phyloP scores from a whole-genome alignment of 2,113 vertebrate species.

The Bothrops jararaca region DNA sequence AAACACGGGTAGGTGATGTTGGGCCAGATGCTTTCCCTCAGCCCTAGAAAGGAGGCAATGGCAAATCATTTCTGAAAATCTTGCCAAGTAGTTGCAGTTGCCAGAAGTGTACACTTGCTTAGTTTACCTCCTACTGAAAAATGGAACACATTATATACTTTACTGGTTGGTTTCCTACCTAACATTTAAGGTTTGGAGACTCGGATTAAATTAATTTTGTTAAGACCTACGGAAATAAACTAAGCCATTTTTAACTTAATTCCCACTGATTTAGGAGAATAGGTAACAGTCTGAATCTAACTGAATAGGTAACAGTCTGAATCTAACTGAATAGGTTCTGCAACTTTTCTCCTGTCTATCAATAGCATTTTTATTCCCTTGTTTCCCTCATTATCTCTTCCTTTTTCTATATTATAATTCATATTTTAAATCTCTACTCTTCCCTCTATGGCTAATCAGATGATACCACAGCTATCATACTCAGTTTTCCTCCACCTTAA shows the following conservation, averaged over 20 bases:
- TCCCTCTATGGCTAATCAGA: not conserved
- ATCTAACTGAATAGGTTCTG: not conserved
- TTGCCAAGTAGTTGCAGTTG: no score
- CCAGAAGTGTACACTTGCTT: not conserved
- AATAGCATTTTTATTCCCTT: not conserved
- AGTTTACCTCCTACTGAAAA: not conserved
- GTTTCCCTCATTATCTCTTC: not conserved
- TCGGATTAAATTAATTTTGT: not conserved
- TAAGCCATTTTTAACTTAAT: not conserved
- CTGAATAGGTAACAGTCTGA: not conserved
- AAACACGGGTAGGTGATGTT: no score
- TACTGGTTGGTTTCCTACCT: not conserved
- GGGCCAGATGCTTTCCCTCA: no score
- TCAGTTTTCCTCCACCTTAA: not conserved
- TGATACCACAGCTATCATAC: not conserved
- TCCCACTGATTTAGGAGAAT: not conserved
- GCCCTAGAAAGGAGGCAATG: no score
- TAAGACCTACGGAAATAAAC: not conserved
- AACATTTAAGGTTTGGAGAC: not conserved
- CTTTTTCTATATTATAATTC: not conserved
- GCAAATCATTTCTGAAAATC: no score
- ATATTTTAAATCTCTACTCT: not conserved
- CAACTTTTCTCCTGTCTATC: not conserved
- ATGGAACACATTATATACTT: not conserved
- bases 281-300: not conserved